A percentile compares a stretch with the other conserved stretches of the same genome.
These are phyloP conservation scores for Sciurus niger DNA, from an alignment of 2,113 vertebrate species.

Conservation along the genomic window DNA sequence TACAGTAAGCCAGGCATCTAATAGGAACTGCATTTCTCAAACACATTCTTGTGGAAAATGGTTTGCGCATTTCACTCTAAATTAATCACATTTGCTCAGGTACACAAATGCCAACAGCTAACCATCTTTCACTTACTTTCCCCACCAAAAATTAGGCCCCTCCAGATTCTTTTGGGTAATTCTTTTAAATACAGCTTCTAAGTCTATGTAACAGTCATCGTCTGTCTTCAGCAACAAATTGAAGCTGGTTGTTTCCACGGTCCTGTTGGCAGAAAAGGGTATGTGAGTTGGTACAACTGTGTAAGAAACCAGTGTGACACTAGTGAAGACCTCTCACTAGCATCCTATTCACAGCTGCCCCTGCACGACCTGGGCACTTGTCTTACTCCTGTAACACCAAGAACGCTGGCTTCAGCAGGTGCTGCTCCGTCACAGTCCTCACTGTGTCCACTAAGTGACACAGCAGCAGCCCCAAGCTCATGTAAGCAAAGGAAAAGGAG, in stretches of 20 bases:
- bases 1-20: background rate
- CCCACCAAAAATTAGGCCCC: slow-evolving; percentile 97
- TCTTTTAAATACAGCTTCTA: slow-evolving; percentile 95
- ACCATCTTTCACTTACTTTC: slow-evolving; percentile 93
- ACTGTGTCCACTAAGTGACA: fast-evolving
- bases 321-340: background rate
- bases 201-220: slow-evolving; percentile 97
- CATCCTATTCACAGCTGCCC: background rate
- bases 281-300: background rate
- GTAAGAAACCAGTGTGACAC: background rate
- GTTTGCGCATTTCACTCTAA: background rate
- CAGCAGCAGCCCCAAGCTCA: background rate
- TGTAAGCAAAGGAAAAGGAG: background rate
- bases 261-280: slow-evolving; percentile 89
- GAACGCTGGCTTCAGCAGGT: background rate
- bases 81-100: background rate
- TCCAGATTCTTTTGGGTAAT: slow-evolving; percentile 92
- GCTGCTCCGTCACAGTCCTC: background rate
- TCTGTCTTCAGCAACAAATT: slow-evolving; percentile 97
- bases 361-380: fast-evolving
- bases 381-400: background rate
- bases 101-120: background rate
- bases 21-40: background rate
- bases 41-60: background rate
- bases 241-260: slow-evolving; percentile 93